These are phyloP conservation scores for Pachymerium ferrugineum DNA, from an alignment of 2,888 invertebrate species.

Conservation along the genomic window DNA sequence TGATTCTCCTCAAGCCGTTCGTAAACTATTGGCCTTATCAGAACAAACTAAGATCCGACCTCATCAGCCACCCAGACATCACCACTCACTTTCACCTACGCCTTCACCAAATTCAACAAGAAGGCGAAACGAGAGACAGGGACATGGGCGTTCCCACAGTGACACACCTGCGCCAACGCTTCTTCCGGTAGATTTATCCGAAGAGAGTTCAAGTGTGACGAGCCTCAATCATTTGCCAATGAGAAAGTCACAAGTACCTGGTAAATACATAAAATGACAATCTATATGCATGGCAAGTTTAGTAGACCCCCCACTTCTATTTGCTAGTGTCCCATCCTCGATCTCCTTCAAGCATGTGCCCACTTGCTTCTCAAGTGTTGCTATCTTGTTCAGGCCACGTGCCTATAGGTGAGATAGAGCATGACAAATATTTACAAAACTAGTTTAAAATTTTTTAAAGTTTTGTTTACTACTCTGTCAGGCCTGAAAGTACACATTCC, in stretches of 20 bases:
- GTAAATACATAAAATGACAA: constrained; percentile 38
- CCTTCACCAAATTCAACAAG: constrained; percentile 42
- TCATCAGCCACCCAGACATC: constrained; percentile 68
- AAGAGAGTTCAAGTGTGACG: constrained; percentile 92
- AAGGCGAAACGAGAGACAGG: constrained; percentile 48
- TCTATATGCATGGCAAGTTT: neutral
- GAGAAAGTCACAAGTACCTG: constrained; percentile 61
- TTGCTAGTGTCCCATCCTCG: neutral
- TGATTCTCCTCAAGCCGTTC: constrained; percentile 93
- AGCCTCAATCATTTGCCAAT: constrained; percentile 83
- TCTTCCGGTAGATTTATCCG: constrained; percentile 80
- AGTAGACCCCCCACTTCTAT: neutral
- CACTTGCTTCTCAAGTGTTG: constrained; percentile 57
- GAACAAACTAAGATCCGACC: constrained; percentile 67
- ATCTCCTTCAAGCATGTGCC: constrained; percentile 30
- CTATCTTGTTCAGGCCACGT: constrained; percentile 50
- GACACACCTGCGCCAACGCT: constrained; percentile 55
- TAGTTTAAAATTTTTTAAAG: neutral
- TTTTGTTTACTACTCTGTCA: neutral
- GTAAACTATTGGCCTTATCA: constrained; percentile 84
- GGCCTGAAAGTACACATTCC: constrained; percentile 29
- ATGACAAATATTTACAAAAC: neutral
- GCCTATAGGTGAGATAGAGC: constrained; percentile 34
- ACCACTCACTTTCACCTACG: constrained; percentile 51
- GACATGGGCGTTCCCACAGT: constrained; percentile 81